Base-by-base conservation (phyloP, 53 echinoderm and acorn worm genomes). In the Paracentrotus lividus region DNA sequence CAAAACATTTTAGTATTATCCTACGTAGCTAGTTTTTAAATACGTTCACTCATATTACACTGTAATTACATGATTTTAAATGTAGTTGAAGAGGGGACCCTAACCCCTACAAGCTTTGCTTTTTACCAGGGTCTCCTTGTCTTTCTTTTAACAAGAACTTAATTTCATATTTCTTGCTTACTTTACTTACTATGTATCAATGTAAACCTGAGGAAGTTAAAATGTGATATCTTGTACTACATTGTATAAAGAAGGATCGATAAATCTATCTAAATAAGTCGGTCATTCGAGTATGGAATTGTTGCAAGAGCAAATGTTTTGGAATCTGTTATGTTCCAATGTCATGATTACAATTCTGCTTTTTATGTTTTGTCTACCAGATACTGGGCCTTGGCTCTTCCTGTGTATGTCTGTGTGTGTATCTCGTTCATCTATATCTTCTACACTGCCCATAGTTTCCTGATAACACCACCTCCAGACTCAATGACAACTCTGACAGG, bases 381-480 rank as follows among this genome's bases (percentile, higher is more conserved):
- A 64, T 97, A 97, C 78, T 98, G 99, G 99, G 99, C 99, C 15
- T 59, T 98, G 20, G 97, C 95, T 29, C 94, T 96, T 51, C 99
- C 99, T 10, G 94, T 95, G 18, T 98, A 98, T 81, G 49, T 94
- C 77, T 94, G 93, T 64, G 96, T 98, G 4, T 93, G 95, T 64
- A 93, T 97, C 36, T 85, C 95, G 5, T 98, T 96, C 85, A 56
- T 94, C 32, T 97, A 96, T 49, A 67, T 96, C 81, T 96, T 98
- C 94, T 97, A 97, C 51, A 89, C 94, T 42, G 93, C 90, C 1
- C 97, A 96, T 88, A 98, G 97, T 89, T 93, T 98, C 21, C 92
- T 94, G 56, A 97, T 95, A 32, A 95, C 99, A 7, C 95, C 94
- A 42, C 95, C 97, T 24, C 95, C 97, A 2, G 86, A 97, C 88